These are phyloP conservation scores for Prosapia bicincta DNA, from an alignment of 2,888 invertebrate species.

Conservation along the genomic window DNA sequence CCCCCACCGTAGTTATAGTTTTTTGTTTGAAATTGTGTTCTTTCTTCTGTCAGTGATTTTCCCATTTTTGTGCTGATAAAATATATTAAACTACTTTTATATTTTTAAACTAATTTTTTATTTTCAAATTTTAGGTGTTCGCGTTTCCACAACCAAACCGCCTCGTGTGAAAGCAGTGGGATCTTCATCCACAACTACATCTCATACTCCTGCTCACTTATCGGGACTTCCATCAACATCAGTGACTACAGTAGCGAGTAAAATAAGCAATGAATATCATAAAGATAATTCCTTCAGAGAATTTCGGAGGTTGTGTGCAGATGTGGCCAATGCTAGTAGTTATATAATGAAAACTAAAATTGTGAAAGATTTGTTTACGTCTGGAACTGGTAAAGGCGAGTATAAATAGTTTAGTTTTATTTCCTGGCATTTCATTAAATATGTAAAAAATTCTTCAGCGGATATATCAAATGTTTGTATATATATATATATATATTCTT, in stretches of 20 bases:
- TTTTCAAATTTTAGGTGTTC: background rate
- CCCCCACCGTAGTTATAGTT: too few relatives aligned
- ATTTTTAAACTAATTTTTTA: too few relatives aligned
- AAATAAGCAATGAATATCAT: slow-evolving; percentile 27
- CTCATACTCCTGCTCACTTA: background rate
- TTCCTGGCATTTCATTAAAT: too few relatives aligned
- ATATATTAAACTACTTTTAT: too few relatives aligned
- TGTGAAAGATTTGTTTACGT: slow-evolving; percentile 62
- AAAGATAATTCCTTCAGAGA: slow-evolving; percentile 72
- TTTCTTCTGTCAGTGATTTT: too few relatives aligned
- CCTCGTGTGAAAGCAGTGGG: background rate
- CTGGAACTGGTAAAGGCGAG: slow-evolving; percentile 46
- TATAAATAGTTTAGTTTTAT: too few relatives aligned
- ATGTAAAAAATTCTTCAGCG: too few relatives aligned
- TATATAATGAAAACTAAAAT: slow-evolving; percentile 78
- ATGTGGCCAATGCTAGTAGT: slow-evolving; percentile 71
- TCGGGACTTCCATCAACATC: background rate
- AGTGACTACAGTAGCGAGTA: background rate
- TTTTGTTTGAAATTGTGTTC: too few relatives aligned
- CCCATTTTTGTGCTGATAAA: too few relatives aligned
- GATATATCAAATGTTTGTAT: too few relatives aligned
- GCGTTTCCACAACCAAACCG: slow-evolving; percentile 4
- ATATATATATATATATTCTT: too few relatives aligned
- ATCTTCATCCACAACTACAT: background rate
- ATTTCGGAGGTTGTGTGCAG: slow-evolving; percentile 73